Conservation (phyloP, 1,140 invertebrate genomes). For the Aphelinus certus region DNA sequence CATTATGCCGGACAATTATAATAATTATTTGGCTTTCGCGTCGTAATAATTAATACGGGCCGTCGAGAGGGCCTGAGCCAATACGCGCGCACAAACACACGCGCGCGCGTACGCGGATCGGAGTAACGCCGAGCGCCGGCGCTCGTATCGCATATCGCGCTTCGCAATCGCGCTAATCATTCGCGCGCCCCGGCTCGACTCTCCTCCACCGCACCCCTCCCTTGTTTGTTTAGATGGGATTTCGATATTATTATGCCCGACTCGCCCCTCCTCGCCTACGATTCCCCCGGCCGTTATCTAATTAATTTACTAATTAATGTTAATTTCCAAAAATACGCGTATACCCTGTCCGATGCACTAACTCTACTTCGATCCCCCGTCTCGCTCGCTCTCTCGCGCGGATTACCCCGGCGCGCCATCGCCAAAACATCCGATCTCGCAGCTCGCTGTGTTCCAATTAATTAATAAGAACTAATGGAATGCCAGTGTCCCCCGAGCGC, state of each 20-base stretch:
- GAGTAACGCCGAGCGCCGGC: not conserved
- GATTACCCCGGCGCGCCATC: too few species aligned
- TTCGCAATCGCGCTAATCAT: slow-evolving; percentile 53
- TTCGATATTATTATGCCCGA: slow-evolving; percentile 54
- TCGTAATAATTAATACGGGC: slow-evolving; percentile 63
- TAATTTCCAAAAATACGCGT: slow-evolving; percentile 23
- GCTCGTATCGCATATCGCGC: slow-evolving; percentile 47
- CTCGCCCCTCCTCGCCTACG: too few species aligned
- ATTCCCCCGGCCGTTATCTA: slow-evolving; percentile 52
- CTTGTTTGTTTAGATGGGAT: slow-evolving; percentile 61
- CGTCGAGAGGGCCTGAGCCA: too few species aligned
- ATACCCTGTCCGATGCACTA: too few species aligned
- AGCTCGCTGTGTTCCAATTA: too few species aligned
- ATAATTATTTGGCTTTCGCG: slow-evolving; percentile 65
- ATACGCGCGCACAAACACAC: too few species aligned
- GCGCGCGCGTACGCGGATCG: slow-evolving; percentile 35
- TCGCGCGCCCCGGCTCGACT: slow-evolving; percentile 31
- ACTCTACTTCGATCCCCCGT: too few species aligned
- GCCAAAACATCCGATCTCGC: too few species aligned
- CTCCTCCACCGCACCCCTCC: not conserved
- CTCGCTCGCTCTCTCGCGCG: too few species aligned
- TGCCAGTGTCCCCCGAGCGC: too few species aligned
- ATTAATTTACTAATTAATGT: slow-evolving; percentile 41
- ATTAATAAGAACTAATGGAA: too few species aligned
- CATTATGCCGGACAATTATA: slow-evolving; percentile 64